Evolutionary conservation across 2,113 vertebrate genomes (phyloP).

Genomic region (Ailuropoda melanoleuca): DNA sequence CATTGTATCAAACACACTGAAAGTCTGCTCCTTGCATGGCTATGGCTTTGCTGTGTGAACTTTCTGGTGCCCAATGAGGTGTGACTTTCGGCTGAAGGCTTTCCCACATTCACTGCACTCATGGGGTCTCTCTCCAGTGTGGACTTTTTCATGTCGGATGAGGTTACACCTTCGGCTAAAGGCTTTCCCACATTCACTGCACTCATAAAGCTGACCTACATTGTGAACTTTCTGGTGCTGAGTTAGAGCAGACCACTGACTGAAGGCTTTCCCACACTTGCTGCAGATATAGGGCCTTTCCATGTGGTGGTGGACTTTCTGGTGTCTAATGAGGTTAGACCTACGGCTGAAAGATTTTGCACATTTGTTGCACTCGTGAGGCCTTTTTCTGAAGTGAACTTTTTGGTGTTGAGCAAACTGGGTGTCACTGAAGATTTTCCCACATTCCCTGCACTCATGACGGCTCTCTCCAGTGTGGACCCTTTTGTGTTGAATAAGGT

Average conservation of each 20-base stretch:
- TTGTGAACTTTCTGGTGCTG: not conserved
- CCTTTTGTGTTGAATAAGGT: not conserved
- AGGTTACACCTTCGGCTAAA: not conserved
- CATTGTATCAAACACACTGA: not conserved
- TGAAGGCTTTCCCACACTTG: not conserved
- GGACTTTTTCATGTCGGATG: not conserved
- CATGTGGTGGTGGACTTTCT: not conserved
- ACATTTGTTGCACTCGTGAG: not conserved
- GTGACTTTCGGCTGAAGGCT: not conserved
- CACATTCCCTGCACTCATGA: not conserved
- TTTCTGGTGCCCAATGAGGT: not conserved
- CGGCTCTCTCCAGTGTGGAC: not conserved
- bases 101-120: not conserved
- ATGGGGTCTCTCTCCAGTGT: not conserved
- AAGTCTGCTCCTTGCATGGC: not conserved
- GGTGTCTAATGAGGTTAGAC: not conserved
- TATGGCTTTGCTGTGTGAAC: not conserved
- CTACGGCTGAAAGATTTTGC: not conserved
- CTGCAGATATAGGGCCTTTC: not conserved
- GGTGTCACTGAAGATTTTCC: not conserved
- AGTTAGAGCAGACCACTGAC: not conserved
- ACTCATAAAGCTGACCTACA: not conserved
- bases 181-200: not conserved
- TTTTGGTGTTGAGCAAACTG: not conserved
- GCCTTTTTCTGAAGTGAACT: not conserved